Base-by-base conservation (phyloP, 2,113 vertebrate genomes). In the Gobio gobio region DNA sequence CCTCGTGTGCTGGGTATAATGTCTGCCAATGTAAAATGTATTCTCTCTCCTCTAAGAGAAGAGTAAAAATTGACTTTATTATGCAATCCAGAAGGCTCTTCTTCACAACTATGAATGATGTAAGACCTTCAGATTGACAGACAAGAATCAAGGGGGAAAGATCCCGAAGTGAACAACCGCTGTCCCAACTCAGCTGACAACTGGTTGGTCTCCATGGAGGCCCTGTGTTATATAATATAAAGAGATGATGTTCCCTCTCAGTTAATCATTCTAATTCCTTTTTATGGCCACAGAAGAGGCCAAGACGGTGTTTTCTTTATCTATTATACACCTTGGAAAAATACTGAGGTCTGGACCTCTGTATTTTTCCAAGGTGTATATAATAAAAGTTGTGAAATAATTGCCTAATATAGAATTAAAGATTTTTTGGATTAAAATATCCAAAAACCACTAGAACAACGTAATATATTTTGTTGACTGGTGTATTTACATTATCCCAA, bases 231-330 rank as follows among this genome's bases (percentile, higher is more conserved):
- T 56, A 40, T 61, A 56, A 73, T 18, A 74, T 5, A 49, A 83
- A 70, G 40, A 51, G 49, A 78, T 84, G 16, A 76, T 47, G 33
- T 66, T 64, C n/a, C 14, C 47, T 77, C 66, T 43, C 73, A 83
- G 83, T 86, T 87, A 83, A 87, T 86, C 87, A 87, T 64, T 84
- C 68, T 89, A 87, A 90, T 74, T 91, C 88, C 88, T 87, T 54
- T 79, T 58, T 87, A 91, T 83, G 66, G 90, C 90, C 83, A 64
- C 2, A 26, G 7, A 29, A 18, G n/a, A 81, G 78, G 40, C 5
- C 40, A 40, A 7, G 40, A 7, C 5, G 7, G 40, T 40, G 5
- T 5, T 40, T 40, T 7, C 40, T 40, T 40, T 29, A 29, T 40
- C 40, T 40, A 36, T 5, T 36, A 36, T 5, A 40, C 40, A 40